Evolutionary conservation across 2,888 invertebrate species (phyloP).

Genomic region (Brachyptera putata): DNA sequence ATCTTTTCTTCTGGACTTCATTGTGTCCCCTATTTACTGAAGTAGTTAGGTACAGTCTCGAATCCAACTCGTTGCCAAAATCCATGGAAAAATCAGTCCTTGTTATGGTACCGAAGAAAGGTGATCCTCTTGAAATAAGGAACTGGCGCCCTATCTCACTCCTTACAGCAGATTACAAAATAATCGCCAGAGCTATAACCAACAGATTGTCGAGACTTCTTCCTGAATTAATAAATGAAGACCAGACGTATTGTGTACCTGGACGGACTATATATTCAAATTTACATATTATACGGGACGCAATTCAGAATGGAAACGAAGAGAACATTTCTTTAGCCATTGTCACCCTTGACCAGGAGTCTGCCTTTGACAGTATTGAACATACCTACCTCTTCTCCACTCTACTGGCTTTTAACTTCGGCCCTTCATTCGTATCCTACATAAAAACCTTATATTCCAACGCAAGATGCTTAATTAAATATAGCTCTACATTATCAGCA

Average conservation of each 20-base stretch:
- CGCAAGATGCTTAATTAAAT: background rate
- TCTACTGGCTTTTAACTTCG: background rate
- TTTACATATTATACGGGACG: background rate
- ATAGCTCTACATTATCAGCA: background rate
- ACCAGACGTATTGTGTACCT: background rate
- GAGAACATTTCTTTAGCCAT: background rate
- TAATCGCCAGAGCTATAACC: background rate
- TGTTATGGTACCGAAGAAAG: background rate
- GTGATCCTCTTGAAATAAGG: background rate
- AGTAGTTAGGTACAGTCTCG: too few species aligned
- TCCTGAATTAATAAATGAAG: background rate
- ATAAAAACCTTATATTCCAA: background rate
- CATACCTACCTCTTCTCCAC: background rate
- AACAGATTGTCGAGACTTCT: background rate
- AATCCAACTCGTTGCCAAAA: too few species aligned
- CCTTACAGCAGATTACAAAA: slow-evolving; percentile 4
- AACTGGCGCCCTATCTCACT: slow-evolving; percentile 10
- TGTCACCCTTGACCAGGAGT: background rate
- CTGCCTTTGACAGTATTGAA: background rate
- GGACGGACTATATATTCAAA: background rate
- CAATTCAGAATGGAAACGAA: background rate
- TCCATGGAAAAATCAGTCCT: too few species aligned
- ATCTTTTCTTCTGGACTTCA: too few species aligned
- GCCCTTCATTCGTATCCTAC: background rate
- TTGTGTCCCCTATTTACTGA: too few species aligned